A percentile compares a stretch with the other conserved stretches of the same genome.
Conservation (phyloP, 1,140 invertebrate species). For the Mycetomoellerius zeteki region DNA sequence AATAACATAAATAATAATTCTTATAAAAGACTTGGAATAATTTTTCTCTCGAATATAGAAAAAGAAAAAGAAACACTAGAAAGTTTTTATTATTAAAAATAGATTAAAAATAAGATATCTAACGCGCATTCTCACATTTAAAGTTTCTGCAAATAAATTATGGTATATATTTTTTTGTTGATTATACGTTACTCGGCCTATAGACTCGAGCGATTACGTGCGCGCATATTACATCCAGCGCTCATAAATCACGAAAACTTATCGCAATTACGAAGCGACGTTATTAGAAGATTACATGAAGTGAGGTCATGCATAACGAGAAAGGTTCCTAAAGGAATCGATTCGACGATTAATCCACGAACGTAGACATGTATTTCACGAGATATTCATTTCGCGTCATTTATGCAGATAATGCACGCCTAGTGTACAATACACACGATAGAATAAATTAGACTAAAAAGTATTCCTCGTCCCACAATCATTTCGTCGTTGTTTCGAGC, state of each 20-base stretch:
- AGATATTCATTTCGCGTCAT: neutral
- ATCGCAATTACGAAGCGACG: slow-evolving; percentile 17
- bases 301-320: slow-evolving; percentile 16
- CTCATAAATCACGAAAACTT: slow-evolving; percentile 31
- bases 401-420: neutral
- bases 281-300: slow-evolving; percentile 30
- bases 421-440: neutral
- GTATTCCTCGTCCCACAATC: neutral
- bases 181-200: neutral
- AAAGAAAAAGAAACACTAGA: neutral
- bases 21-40: neutral
- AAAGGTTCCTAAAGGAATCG: neutral
- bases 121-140: neutral
- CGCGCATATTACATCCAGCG: neutral
- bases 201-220: neutral
- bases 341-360: slow-evolving; percentile 37
- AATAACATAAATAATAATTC: neutral
- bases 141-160: neutral
- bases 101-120: neutral
- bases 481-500: slow-evolving; percentile 6
- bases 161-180: neutral
- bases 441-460: slow-evolving; percentile 14
- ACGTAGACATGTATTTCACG: neutral
- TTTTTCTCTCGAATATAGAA: neutral
- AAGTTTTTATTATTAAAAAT: neutral